Conservation (phyloP, 1,140 invertebrate genomes). For the Nasonia vitripennis region DNA sequence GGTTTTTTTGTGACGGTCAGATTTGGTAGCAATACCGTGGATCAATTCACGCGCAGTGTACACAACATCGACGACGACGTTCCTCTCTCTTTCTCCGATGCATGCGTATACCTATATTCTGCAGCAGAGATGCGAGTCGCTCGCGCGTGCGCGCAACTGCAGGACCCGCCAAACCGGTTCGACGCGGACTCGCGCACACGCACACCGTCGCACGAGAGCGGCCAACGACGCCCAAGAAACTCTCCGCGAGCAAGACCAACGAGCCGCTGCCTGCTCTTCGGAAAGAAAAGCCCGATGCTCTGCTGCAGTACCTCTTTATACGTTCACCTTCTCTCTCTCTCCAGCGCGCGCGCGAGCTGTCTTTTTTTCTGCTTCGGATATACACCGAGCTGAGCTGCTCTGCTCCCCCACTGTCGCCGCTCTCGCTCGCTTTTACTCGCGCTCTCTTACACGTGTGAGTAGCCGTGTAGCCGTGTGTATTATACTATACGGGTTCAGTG, state of each 20-base stretch:
- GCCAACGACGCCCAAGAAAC: slow-evolving; percentile 62
- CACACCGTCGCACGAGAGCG: slow-evolving; percentile 54
- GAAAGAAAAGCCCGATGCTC: slow-evolving; percentile 58
- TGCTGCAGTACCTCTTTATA: slow-evolving; percentile 33
- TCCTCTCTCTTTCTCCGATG: background rate
- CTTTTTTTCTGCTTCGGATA: slow-evolving; percentile 17
- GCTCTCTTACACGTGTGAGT: background rate
- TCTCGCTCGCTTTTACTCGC: slow-evolving; percentile 1
- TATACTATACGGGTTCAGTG: background rate
- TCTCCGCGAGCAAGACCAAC: slow-evolving; percentile 39
- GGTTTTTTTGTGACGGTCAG: too few species aligned
- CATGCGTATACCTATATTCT: background rate
- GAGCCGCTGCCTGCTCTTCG: slow-evolving; percentile 25
- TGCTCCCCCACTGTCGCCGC: slow-evolving; percentile 24
- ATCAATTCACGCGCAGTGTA: too few species aligned
- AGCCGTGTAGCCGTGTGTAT: background rate
- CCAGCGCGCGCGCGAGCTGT: background rate
- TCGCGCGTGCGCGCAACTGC: slow-evolving; percentile 49
- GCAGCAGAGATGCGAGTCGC: background rate
- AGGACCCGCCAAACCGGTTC: slow-evolving; percentile 71
- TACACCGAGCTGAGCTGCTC: background rate
- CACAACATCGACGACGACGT: slow-evolving; percentile 1
- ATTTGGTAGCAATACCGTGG: too few species aligned
- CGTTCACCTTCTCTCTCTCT: slow-evolving; percentile 8
- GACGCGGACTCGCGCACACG: slow-evolving; percentile 60